These are phyloP conservation scores for Galerucella pusilla DNA, from an alignment of 2,888 invertebrate species.

Conservation along the genomic window DNA sequence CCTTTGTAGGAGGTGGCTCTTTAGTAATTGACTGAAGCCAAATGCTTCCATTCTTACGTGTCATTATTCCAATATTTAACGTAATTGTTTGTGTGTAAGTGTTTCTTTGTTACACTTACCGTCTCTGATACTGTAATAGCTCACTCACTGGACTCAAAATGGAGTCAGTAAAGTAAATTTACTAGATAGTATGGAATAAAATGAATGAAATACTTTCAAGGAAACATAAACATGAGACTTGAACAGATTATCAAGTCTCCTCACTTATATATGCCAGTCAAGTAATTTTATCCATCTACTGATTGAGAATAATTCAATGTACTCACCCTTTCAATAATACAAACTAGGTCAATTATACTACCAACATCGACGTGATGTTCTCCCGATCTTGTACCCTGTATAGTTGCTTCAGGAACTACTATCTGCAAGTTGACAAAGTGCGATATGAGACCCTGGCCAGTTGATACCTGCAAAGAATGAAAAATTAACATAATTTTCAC, in stretches of 20 bases:
- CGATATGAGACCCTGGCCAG: conserved; percentile 83
- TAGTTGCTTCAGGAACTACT: conserved; percentile 90
- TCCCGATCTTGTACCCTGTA: conserved; percentile 79
- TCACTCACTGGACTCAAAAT: too few relatives aligned
- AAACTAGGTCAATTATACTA: conserved; percentile 88
- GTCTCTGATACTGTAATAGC: too few relatives aligned
- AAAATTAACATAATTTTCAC: background rate
- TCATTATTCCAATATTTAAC: too few relatives aligned
- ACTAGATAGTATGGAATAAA: background rate
- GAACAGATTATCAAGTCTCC: background rate
- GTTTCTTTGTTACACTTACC: too few relatives aligned
- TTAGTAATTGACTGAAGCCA: too few relatives aligned
- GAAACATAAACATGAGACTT: background rate
- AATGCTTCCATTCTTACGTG: too few relatives aligned
- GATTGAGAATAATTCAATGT: background rate
- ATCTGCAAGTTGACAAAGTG: conserved; percentile 90
- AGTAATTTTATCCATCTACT: background rate
- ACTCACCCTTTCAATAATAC: conserved; percentile 90
- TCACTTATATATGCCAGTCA: too few relatives aligned
- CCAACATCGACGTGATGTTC: conserved; percentile 92
- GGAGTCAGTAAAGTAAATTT: too few relatives aligned
- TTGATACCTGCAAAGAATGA: conserved; percentile 75
- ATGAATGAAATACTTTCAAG: background rate
- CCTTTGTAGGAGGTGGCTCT: too few relatives aligned
- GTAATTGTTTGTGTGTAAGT: too few relatives aligned